Percentiles rank a stretch among this genome's conserved stretches.
Evolutionary conservation across 2,888 invertebrate species (phyloP).

Genomic region (Rotaria sp.): DNA sequence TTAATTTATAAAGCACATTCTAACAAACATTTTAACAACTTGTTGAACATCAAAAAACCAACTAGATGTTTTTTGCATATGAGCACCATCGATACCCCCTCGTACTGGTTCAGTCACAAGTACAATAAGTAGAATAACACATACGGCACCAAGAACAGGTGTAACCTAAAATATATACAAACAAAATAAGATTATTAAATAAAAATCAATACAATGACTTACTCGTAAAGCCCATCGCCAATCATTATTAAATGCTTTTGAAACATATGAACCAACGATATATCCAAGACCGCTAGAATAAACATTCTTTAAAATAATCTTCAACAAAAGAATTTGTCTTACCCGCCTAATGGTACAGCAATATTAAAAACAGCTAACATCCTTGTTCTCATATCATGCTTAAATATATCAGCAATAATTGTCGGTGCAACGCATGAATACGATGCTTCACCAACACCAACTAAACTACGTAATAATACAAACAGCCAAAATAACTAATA

Average conservation of each 20-base stretch:
- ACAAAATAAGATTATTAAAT: not conserved
- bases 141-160: slow-evolving; percentile 72
- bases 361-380: slow-evolving; percentile 96
- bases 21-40: not conserved
- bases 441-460: slow-evolving; percentile 95
- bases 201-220: not conserved
- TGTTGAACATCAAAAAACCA: slow-evolving; percentile 7
- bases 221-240: slow-evolving; percentile 85
- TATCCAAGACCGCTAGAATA: slow-evolving; percentile 76
- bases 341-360: slow-evolving; percentile 84
- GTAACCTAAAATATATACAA: slow-evolving; percentile 63
- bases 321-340: not conserved
- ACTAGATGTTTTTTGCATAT: slow-evolving; percentile 31
- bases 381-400: slow-evolving; percentile 72
- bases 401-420: slow-evolving; percentile 88
- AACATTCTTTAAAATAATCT: not conserved
- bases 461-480: slow-evolving; percentile 76
- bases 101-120: slow-evolving; percentile 76
- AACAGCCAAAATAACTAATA: slow-evolving; percentile 72
- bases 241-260: slow-evolving; percentile 59
- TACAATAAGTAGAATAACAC: slow-evolving; percentile 69
- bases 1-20: not conserved
- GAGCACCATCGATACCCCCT: slow-evolving; percentile 74
- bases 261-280: slow-evolving; percentile 81
- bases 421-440: slow-evolving; percentile 98